These are phyloP conservation scores for Tretioscincus oriximinensis DNA, from an alignment of 2,113 vertebrate genomes.

Conservation along the genomic window DNA sequence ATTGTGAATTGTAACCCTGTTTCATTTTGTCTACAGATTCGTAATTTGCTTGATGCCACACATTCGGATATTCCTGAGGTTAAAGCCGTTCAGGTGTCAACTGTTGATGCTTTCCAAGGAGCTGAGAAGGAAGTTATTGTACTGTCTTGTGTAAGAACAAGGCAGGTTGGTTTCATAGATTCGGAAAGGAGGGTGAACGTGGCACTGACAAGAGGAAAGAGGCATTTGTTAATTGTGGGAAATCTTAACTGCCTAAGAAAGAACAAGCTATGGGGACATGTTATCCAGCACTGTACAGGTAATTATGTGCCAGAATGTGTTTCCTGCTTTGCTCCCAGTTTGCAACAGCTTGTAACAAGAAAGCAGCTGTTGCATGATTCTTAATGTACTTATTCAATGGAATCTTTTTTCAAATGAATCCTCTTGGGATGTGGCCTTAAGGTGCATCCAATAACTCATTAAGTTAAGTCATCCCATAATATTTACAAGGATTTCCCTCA, in stretches of 20 bases:
- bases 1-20: rapidly evolving
- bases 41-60: slow-evolving; percentile 47
- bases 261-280: slow-evolving; percentile 72
- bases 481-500: too few relatives aligned
- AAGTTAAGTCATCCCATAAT: too few relatives aligned
- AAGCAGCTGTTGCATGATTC: background rate
- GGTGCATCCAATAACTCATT: background rate
- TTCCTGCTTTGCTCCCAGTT: background rate
- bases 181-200: slow-evolving; percentile 78
- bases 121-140: slow-evolving; percentile 78
- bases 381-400: background rate
- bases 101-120: slow-evolving; percentile 80
- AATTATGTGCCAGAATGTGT: background rate
- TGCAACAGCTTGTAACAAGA: background rate
- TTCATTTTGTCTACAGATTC: slow-evolving; percentile 58
- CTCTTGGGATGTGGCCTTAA: background rate
- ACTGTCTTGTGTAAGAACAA: slow-evolving; percentile 78
- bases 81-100: slow-evolving; percentile 76
- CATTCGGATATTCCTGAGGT: slow-evolving; percentile 16
- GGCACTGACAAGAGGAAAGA: slow-evolving; percentile 73
- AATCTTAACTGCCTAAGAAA: slow-evolving; percentile 71
- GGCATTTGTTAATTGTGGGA: slow-evolving; percentile 77
- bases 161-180: slow-evolving; percentile 78
- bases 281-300: slow-evolving; percentile 81
- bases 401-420: background rate